These are phyloP conservation scores for Subacronicta megacephala DNA, from an alignment of 2,888 invertebrate species.

Conservation along the genomic window DNA sequence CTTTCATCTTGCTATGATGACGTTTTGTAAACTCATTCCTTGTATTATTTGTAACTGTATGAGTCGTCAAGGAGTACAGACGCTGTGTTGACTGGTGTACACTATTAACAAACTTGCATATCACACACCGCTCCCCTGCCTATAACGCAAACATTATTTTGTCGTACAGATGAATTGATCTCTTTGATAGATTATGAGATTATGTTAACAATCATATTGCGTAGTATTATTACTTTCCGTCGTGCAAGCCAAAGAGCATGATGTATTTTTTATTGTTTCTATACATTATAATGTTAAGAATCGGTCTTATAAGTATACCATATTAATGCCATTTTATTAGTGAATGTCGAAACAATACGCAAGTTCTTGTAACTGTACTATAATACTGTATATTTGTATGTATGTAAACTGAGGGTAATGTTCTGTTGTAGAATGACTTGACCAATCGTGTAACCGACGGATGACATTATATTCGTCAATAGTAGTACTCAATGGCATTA, in stretches of 20 bases:
- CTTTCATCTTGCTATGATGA: constrained; percentile 70
- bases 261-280: constrained; percentile 87
- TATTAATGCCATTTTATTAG: constrained; percentile 88
- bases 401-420: constrained; percentile 84
- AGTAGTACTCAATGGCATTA: constrained; percentile 88
- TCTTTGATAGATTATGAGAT: constrained; percentile 82
- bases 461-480: constrained; percentile 71
- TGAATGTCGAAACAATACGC: constrained; percentile 83
- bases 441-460: constrained; percentile 86
- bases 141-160: constrained; percentile 60
- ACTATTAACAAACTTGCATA: constrained; percentile 77
- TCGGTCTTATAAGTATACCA: constrained; percentile 84
- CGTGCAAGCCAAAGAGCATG: constrained; percentile 90
- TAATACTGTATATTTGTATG: constrained; percentile 89
- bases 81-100: constrained; percentile 57
- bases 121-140: constrained; percentile 72
- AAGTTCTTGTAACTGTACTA: constrained; percentile 85
- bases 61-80: constrained; percentile 66
- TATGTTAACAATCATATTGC: constrained; percentile 74
- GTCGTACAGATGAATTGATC: constrained; percentile 83
- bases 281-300: constrained; percentile 83
- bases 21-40: constrained; percentile 64
- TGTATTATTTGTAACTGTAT: constrained; percentile 59
- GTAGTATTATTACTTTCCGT: constrained; percentile 81
- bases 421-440: constrained; percentile 85